Conservation (phyloP, 2,113 vertebrate species). For the Prionailurus viverrinus region DNA sequence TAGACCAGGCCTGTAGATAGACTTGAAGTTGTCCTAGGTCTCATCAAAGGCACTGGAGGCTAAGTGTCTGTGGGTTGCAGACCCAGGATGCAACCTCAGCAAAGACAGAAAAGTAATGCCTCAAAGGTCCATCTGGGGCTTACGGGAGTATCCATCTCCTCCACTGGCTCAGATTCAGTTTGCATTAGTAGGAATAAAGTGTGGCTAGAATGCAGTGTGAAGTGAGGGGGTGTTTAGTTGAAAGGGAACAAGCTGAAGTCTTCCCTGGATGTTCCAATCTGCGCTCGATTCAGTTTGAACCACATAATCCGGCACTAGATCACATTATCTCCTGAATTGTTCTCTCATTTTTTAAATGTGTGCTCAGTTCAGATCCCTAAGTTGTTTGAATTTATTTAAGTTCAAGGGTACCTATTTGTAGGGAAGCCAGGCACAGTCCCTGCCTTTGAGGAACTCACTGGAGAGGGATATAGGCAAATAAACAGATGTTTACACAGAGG, state of each 20-base stretch:
- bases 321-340: neutral
- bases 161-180: neutral
- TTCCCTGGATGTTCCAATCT: neutral
- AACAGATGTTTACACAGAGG: neutral
- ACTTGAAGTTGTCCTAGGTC: neutral
- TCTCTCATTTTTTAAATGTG: neutral
- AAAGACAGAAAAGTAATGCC: neutral
- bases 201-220: neutral
- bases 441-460: neutral
- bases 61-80: neutral
- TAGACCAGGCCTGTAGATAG: neutral
- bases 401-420: neutral
- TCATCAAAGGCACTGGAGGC: neutral
- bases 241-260: neutral
- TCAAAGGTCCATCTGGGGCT: neutral
- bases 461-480: neutral
- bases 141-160: neutral
- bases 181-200: neutral
- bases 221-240: neutral
- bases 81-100: neutral
- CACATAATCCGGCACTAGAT: neutral
- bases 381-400: conserved; percentile 12
- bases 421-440: neutral
- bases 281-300: neutral
- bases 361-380: neutral